phyloP scores from a whole-genome alignment of 2,888 invertebrate species.

The Cistogaster globosa region DNA sequence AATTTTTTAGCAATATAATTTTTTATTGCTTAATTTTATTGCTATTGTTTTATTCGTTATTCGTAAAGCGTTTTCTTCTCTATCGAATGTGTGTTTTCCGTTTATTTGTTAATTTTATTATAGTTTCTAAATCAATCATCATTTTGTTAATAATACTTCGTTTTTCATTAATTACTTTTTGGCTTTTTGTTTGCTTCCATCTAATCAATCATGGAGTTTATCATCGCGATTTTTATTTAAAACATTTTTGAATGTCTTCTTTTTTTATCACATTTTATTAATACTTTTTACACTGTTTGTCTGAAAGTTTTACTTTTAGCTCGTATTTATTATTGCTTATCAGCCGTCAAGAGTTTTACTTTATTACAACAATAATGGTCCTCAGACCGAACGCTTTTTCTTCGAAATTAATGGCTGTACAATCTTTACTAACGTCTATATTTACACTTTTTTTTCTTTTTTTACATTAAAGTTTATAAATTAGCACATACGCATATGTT shows the following conservation, averaged over 20 bases:
- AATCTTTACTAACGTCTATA: slow-evolving; percentile 40
- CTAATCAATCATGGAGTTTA: slow-evolving; percentile 61
- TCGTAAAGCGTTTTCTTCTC: slow-evolving; percentile 49
- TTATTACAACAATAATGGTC: slow-evolving; percentile 39
- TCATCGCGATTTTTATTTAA: slow-evolving; percentile 45
- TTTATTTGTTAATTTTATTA: slow-evolving; percentile 43
- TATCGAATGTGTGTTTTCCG: slow-evolving; percentile 17
- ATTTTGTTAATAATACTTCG: slow-evolving; percentile 39
- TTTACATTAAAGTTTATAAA: slow-evolving; percentile 64
- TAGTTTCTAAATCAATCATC: slow-evolving; percentile 56
- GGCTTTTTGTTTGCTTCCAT: slow-evolving; percentile 14
- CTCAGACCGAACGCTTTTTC: slow-evolving; percentile 41
- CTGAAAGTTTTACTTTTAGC: slow-evolving; percentile 55
- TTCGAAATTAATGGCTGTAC: slow-evolving; percentile 53
- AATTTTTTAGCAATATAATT: slow-evolving; percentile 21
- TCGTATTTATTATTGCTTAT: slow-evolving; percentile 58
- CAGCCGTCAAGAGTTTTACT: slow-evolving; percentile 41
- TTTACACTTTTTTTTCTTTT: slow-evolving; percentile 22
- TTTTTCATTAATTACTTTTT: slow-evolving; percentile 49
- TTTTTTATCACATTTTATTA: slow-evolving; percentile 23
- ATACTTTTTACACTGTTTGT: slow-evolving; percentile 54
- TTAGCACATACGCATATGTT: slow-evolving; percentile 68
- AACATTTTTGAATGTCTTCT: slow-evolving; percentile 28
- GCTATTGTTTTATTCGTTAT: slow-evolving; percentile 44
- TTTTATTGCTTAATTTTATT: slow-evolving; percentile 34